Evolutionary conservation across 2,888 invertebrate species (phyloP), one percentile per base, ranked within the genome.

Genomic region (Lasioglossum morio): DNA sequence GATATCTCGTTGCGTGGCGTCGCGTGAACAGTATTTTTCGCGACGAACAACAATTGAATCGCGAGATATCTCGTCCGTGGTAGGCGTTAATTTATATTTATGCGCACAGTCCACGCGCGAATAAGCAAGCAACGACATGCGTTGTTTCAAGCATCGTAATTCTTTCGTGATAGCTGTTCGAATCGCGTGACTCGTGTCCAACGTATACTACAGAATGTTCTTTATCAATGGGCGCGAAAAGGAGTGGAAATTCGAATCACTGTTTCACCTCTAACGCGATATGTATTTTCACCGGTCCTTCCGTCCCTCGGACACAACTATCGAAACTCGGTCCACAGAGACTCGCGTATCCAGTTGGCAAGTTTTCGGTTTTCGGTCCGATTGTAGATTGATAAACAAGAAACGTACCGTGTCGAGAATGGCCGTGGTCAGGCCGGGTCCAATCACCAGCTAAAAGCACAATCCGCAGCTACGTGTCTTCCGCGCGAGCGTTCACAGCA

Each of bases 351-450:
- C 66, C 70, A 40, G 14, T 40, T 19, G 34, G 37, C 40, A 12
- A 63, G 16, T n/a, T n/a, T n/a, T 40, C n/a, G n/a, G 16, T n/a
- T n/a, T n/a, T 37, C 40, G 12, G 37, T 70, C 23, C 70, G n/a
- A 70, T 70, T 14, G 70, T 34, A 69, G 37, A 69, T 69, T 19
- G 12, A 70, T 12, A 46, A 27, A n/a, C n/a, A n/a, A 77, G 40
- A 53, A 92, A 95, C 95, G 53, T 93, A 95, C 95, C 95, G 95
- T 94, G 94, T 95, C 95, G 94, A 95, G 95, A 95, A 95, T 95
- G 95, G 95, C 95, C 95, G 95, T 95, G 94, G 94, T 95, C 95
- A 94, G 95, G 95, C 95, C 95, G 95, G 95, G 94, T 95, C 93
- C 94, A 92, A 93, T 93, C 94, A 94, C 94, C 93, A 93, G 92